Conservation (phyloP, 2,888 invertebrate genomes). For the Isoperla grammatica region DNA sequence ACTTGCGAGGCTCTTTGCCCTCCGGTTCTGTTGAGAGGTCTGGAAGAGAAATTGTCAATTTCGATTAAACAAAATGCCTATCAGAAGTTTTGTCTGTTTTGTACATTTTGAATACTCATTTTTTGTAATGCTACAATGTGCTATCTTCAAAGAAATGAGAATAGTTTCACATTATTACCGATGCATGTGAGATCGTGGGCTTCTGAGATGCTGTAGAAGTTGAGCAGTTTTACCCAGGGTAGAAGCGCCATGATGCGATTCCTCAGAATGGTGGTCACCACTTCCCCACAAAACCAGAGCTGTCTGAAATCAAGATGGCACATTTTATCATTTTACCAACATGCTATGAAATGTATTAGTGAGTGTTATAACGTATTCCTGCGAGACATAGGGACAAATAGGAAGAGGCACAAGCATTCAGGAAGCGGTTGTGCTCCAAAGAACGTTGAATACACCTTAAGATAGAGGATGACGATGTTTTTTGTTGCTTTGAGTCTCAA, state of each 20-base stretch:
- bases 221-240: conserved; percentile 34
- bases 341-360: too few species aligned
- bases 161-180: conserved; percentile 24
- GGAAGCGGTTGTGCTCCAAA: too few species aligned
- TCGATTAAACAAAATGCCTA: not conserved
- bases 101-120: too few species aligned
- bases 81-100: not conserved
- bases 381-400: too few species aligned
- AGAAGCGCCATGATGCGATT: conserved; percentile 30
- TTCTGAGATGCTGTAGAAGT: conserved; percentile 37
- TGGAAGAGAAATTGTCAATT: conserved; percentile 17
- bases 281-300: conserved; percentile 36
- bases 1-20: conserved; percentile 28
- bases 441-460: too few species aligned
- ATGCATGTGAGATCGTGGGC: conserved; percentile 35
- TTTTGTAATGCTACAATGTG: too few species aligned
- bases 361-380: too few species aligned
- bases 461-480: too few species aligned
- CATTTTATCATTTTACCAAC: too few species aligned
- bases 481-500: too few species aligned
- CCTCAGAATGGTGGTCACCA: conserved; percentile 34
- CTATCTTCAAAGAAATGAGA: too few species aligned
- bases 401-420: too few species aligned
- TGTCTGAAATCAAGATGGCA: conserved; percentile 33
- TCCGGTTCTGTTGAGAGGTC: conserved; percentile 29